A percentile compares a stretch with the other conserved stretches of the same genome.
These are phyloP conservation scores for Knipowitschia caucasica DNA, from an alignment of 2,797 vertebrate species.

Conservation along the genomic window DNA sequence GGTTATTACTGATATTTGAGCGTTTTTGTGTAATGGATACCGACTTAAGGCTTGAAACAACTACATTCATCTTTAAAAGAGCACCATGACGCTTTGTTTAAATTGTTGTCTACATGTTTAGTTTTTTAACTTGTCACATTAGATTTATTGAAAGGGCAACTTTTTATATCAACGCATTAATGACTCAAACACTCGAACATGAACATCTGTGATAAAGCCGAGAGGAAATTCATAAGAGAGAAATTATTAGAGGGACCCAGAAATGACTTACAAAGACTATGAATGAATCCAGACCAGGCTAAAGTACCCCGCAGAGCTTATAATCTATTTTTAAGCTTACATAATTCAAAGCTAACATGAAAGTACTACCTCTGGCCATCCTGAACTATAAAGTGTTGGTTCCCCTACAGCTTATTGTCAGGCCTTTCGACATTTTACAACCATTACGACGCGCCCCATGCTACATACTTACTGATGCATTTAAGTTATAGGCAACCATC, in stretches of 20 bases:
- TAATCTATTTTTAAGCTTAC: constrained; percentile 1
- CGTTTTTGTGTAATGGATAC: no score
- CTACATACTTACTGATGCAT: constrained; percentile 4
- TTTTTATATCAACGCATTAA: no score
- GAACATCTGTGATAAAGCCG: not conserved
- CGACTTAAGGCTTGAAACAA: no score
- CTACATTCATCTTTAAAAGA: no score
- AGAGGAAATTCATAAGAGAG: not conserved
- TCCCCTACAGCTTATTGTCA: constrained; percentile 25
- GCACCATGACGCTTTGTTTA: no score
- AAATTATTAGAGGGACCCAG: not conserved
- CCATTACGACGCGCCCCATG: constrained; percentile 15
- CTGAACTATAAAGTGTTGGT: constrained; percentile 19
- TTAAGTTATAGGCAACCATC: constrained; percentile 16
- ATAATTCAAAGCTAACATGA: constrained; percentile 38
- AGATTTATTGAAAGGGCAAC: no score
- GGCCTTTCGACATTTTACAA: constrained; percentile 19
- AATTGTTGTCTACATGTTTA: no score
- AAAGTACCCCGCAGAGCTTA: not conserved
- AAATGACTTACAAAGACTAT: not conserved
- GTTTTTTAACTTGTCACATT: no score
- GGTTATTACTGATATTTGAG: no score
- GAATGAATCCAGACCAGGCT: not conserved
- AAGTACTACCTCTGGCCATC: constrained; percentile 28
- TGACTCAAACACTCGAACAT: not conserved